phyloP scores from a whole-genome alignment of 35 echinoderm and acorn worm species.

The Lytechinus pictus region DNA sequence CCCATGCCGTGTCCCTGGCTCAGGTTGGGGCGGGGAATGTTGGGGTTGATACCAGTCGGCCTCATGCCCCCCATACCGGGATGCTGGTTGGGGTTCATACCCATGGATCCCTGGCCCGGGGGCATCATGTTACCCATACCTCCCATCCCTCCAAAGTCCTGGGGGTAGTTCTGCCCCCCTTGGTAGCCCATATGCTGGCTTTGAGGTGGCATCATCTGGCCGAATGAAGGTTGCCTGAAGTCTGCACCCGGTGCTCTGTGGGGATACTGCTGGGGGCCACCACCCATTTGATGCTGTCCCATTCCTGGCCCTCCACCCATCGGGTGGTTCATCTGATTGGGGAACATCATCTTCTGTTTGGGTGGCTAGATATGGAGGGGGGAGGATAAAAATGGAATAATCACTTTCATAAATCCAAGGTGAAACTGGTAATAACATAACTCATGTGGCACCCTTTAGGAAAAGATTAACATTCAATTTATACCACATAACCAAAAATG shows the following conservation, averaged over 20 bases:
- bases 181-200: conserved; percentile 51
- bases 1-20: conserved; percentile 53
- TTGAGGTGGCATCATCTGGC: conserved; percentile 63
- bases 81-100: conserved; percentile 62
- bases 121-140: conserved; percentile 73
- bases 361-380: neutral
- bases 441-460: no score
- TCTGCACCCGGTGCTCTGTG: conserved; percentile 21
- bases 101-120: conserved; percentile 51
- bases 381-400: neutral
- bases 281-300: conserved; percentile 46
- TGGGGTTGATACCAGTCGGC: conserved; percentile 76
- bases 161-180: conserved; percentile 60
- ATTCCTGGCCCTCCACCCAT: conserved; percentile 35
- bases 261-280: conserved; percentile 36
- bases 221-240: conserved; percentile 35
- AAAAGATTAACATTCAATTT: no score
- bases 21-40: conserved; percentile 74
- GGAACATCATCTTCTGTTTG: conserved; percentile 35
- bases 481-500: no score
- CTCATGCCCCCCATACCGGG: conserved; percentile 68
- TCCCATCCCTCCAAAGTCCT: conserved; percentile 44
- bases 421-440: no score
- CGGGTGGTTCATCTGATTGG: conserved; percentile 42
- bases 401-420: neutral